phyloP scores from a whole-genome alignment of 2,113 vertebrate species.

The Zeus faber region DNA sequence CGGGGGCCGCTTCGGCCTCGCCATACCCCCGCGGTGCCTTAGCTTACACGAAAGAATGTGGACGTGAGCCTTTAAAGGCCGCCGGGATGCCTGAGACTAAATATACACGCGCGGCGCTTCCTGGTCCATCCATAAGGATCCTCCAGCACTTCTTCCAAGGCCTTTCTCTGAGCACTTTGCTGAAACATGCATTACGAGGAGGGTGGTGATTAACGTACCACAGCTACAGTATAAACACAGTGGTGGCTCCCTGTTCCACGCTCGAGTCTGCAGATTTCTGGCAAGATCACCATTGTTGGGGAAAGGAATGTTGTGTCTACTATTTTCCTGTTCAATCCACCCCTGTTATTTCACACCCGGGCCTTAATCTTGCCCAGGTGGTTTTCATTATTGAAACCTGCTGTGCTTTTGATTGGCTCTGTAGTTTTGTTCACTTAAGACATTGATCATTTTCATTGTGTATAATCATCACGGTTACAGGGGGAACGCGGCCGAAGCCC shows the following conservation, averaged over 20 bases:
- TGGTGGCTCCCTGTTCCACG: slow-evolving; percentile 65
- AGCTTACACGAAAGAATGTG: slow-evolving; percentile 30
- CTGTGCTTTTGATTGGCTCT: slow-evolving; percentile 75
- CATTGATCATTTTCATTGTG: slow-evolving; percentile 73
- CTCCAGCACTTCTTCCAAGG: slow-evolving; percentile 47
- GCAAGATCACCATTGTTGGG: slow-evolving; percentile 74
- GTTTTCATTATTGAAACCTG: slow-evolving; percentile 74
- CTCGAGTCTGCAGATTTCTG: slow-evolving; percentile 74
- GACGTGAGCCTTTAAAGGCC: slow-evolving; percentile 19
- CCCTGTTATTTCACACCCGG: slow-evolving; percentile 79
- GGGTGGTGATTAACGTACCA: slow-evolving; percentile 73
- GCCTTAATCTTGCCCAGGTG: slow-evolving; percentile 77
- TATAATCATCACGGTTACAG: slow-evolving; percentile 67
- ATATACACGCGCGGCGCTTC: slow-evolving; percentile 8
- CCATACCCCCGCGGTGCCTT: background rate
- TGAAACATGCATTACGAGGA: slow-evolving; percentile 67
- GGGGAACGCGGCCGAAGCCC: slow-evolving; percentile 35
- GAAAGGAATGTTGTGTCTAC: slow-evolving; percentile 78
- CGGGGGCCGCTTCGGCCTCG: too few species aligned
- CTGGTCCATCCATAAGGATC: slow-evolving; percentile 53
- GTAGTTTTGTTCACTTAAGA: slow-evolving; percentile 68
- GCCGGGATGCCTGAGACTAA: slow-evolving; percentile 14
- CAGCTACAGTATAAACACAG: slow-evolving; percentile 72
- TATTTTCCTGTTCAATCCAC: slow-evolving; percentile 75
- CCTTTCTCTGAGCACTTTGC: slow-evolving; percentile 64